Conservation (phyloP, 2,888 invertebrate species). For the Incurvaria masculella region DNA sequence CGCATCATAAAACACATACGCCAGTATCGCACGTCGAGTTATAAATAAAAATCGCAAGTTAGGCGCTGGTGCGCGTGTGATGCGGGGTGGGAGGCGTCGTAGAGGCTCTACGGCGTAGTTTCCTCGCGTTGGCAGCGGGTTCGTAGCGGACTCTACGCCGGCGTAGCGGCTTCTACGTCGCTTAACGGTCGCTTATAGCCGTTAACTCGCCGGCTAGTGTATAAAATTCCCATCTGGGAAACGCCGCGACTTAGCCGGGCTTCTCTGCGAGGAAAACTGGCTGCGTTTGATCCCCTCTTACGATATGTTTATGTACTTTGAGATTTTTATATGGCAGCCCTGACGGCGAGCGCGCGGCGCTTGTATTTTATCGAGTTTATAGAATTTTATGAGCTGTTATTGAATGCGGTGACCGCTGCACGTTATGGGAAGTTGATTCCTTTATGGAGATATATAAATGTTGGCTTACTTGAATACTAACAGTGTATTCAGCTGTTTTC, state of each 20-base stretch:
- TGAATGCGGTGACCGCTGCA: constrained; percentile 47
- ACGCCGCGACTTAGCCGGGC: constrained; percentile 44
- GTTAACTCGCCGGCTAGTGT: constrained; percentile 46
- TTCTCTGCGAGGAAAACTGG: constrained; percentile 51
- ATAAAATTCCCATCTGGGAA: constrained; percentile 56
- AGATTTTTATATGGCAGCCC: constrained; percentile 56
- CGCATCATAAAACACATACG: not conserved
- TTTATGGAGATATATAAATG: too few species aligned
- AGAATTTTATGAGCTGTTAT: constrained; percentile 53
- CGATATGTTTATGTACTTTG: constrained; percentile 57
- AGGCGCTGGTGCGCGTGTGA: too few species aligned
- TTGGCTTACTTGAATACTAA: too few species aligned
- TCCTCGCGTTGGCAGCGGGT: too few species aligned
- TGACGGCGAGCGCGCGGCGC: constrained; percentile 42
- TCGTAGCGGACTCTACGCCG: too few species aligned
- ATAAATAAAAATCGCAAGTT: not conserved
- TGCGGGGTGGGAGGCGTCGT: too few species aligned
- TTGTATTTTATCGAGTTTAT: constrained; percentile 52
- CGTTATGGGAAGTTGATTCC: constrained; percentile 53
- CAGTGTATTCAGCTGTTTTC: too few species aligned
- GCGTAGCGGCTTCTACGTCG: not conserved
- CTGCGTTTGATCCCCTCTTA: constrained; percentile 48
- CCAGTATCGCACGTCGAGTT: not conserved
- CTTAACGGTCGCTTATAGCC: constrained; percentile 17
- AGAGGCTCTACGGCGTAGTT: too few species aligned